Conservation (phyloP, 2,888 invertebrate genomes). For the Pachydiplax longipennis region DNA sequence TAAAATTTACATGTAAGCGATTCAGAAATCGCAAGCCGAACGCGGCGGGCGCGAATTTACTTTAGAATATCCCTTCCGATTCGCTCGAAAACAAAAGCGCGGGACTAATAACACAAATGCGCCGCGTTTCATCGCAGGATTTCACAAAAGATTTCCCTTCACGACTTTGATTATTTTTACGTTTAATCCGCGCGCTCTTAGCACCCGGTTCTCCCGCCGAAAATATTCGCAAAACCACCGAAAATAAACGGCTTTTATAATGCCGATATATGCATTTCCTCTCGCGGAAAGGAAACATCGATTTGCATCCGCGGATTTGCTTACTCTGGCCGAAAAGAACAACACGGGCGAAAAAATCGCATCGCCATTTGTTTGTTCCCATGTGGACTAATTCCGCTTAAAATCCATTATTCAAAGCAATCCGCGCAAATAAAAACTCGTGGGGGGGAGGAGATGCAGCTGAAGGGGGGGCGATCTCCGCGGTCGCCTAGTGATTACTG, state of each 20-base stretch:
- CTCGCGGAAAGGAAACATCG: not conserved
- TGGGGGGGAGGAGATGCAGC: not conserved
- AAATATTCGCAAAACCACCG: not conserved
- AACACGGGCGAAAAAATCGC: not conserved
- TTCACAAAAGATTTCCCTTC: too few relatives aligned
- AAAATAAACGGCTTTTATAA: not conserved
- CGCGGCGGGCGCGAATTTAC: too few relatives aligned
- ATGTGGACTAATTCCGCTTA: not conserved
- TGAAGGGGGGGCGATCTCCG: not conserved
- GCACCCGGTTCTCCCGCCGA: not conserved
- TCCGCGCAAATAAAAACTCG: not conserved
- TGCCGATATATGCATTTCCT: not conserved
- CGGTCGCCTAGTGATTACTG: not conserved
- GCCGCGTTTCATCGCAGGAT: too few relatives aligned
- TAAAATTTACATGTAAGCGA: too few relatives aligned
- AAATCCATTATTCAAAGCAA: not conserved
- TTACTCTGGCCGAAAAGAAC: not conserved
- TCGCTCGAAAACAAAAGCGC: too few relatives aligned
- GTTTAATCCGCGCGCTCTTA: not conserved
- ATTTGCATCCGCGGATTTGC: too few relatives aligned
- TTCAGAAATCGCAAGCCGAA: too few relatives aligned
- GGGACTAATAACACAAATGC: too few relatives aligned
- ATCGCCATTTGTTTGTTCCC: not conserved
- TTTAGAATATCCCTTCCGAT: too few relatives aligned
- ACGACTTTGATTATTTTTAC: too few relatives aligned